These are phyloP conservation scores for Gobius niger DNA, from an alignment of 2,113 vertebrate genomes.

Conservation along the genomic window DNA sequence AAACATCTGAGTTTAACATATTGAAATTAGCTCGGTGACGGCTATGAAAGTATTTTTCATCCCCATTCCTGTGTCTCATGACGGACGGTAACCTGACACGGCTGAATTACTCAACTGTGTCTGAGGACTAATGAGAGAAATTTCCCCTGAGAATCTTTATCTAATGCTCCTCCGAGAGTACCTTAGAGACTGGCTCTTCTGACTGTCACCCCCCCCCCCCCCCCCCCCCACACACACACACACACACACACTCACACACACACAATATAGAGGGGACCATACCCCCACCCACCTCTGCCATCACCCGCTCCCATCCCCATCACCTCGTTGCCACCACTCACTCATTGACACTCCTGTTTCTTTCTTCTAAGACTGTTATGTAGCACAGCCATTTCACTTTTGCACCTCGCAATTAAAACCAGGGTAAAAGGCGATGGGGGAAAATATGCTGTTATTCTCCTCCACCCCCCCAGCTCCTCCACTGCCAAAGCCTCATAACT, in stretches of 20 bases:
- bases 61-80: conserved; percentile 74
- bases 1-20: conserved; percentile 47
- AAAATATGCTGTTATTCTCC: conserved; percentile 55
- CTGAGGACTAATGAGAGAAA: conserved; percentile 97
- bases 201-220: conserved; percentile 81
- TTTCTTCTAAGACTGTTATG: conserved; percentile 89
- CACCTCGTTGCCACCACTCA: conserved; percentile 63
- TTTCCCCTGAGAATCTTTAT: conserved; percentile 94
- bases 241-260: conserved; percentile 69
- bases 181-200: conserved; percentile 86
- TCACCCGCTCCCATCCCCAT: conserved; percentile 72
- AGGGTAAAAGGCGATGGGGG: conserved; percentile 74
- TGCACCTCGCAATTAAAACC: conserved; percentile 96
- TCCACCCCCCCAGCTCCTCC: conserved; percentile 14
- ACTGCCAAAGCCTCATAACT: conserved; percentile 30
- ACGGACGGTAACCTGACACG: conserved; percentile 90
- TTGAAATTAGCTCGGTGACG: conserved; percentile 76
- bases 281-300: conserved; percentile 77
- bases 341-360: conserved; percentile 92
- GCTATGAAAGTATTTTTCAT: conserved; percentile 62
- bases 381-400: conserved; percentile 93
- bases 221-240: too few species aligned
- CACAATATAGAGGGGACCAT: conserved; percentile 27
- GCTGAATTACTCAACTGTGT: conserved; percentile 96
- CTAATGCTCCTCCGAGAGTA: conserved; percentile 89